Percentiles rank a stretch among this genome's conserved stretches.
Evolutionary conservation across 2,888 invertebrate species (phyloP).

Genomic region (Ormyrus nitidulus): DNA sequence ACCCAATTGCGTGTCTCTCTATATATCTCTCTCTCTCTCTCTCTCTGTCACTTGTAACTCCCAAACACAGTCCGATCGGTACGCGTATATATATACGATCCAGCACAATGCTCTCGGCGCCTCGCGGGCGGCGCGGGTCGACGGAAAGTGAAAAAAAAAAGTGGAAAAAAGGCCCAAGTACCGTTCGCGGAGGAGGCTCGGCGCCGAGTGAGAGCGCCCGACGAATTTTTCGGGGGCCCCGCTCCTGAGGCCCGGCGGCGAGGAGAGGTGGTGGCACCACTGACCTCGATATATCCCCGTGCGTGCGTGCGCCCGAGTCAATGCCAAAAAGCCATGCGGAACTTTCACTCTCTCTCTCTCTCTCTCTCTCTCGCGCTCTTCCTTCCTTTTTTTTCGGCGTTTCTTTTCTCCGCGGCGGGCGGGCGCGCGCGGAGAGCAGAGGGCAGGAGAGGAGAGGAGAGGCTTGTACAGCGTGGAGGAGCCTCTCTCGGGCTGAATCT

Average conservation of each 20-base stretch:
- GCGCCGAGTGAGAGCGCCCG: slow-evolving; percentile 50
- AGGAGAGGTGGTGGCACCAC: slow-evolving; percentile 71
- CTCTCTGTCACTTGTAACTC: neutral
- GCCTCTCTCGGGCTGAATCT: too few species aligned
- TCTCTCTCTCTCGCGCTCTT: slow-evolving; percentile 30
- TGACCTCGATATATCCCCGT: slow-evolving; percentile 70
- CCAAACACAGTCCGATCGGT: too few species aligned
- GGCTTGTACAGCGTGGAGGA: too few species aligned
- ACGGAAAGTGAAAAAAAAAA: neutral
- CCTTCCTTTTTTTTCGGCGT: neutral
- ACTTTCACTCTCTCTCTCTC: slow-evolving; percentile 66
- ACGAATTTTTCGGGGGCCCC: slow-evolving; percentile 55
- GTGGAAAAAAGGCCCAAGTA: slow-evolving; percentile 2
- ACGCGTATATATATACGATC: too few species aligned
- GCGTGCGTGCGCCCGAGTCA: slow-evolving; percentile 62
- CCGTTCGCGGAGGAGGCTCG: slow-evolving; percentile 61
- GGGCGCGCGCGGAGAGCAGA: too few species aligned
- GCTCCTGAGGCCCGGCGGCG: slow-evolving; percentile 44
- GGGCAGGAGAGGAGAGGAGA: too few species aligned
- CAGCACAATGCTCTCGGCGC: neutral
- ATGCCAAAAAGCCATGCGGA: slow-evolving; percentile 71
- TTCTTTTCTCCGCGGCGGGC: too few species aligned
- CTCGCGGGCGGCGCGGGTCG: neutral
- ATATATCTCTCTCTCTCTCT: neutral
- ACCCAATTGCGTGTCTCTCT: neutral